Base-by-base conservation (phyloP, 2,888 invertebrate genomes). In the Scelioninae gen. 2 region DNA sequence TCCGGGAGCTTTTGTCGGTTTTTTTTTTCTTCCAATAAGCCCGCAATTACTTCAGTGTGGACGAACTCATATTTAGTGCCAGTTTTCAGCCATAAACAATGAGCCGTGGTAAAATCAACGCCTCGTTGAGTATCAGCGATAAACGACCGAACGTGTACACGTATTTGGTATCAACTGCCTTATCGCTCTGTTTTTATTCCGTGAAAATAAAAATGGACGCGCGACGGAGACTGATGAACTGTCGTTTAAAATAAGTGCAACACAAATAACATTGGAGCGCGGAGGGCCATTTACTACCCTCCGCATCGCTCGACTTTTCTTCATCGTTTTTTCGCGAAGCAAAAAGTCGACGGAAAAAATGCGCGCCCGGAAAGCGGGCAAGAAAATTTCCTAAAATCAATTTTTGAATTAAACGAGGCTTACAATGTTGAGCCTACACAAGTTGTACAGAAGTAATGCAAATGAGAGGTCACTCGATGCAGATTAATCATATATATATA, bases 251-350 rank as follows among this genome's bases (percentile, higher is more conserved):
- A 71, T 71, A 71, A 64, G 71, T 60, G 60, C 64, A 65, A 52
- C 71, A 64, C 64, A 58, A 64, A 71, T 57, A 67, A 58, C 52
- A 68, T 57, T 33, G 48, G 22, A 57, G 41, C 67, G 55, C 31
- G 52, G 61, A 61, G 64, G 72, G 73, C 74, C 74, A 80, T 80
- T 80, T 80, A 77, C 75, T 74, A 74, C 65, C 57, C 41, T 52
- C 43, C 69, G 48, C 15, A 55, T 58, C 50, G 39, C 15, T 6
- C 28, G 43, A 43, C 53, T 52, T 69, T 69, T 48, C 69, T 63
- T 61, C 50, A 61, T 63, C 46, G 61, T 31, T 35, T 55, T 69
- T 57, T 31, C 16, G 13, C 18, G 11, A n/a, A 7, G 6, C 16
- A 60, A 70, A 70, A 70, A 57, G 16, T 25, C 35, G 19, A 18